Evolutionary conservation across 2,113 vertebrate species (phyloP), one percentile per base, ranked within the genome.

Genomic region (Rhynchopsitta pachyrhyncha): DNA sequence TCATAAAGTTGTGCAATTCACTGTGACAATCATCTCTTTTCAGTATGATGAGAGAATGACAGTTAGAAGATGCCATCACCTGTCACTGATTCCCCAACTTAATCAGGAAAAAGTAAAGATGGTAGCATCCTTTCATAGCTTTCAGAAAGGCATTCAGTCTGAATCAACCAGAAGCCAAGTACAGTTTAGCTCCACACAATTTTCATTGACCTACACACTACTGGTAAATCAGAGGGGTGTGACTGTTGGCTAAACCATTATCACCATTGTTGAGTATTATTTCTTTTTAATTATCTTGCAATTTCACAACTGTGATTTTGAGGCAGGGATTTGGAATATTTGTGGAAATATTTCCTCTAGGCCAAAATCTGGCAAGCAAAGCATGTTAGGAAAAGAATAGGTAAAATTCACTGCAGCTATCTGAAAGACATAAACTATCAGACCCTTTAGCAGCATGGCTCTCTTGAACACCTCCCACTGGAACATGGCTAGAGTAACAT

Each of bases 221-320:
- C 29, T 18, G 37, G 28, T 4, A 83, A 64, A 52, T n/a, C 20
- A 25, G n/a, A 29, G 6, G 6, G 2, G 2, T 52, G 7, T 69
- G 28, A 7, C 10, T 63, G 33, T 11, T 59, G 47, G 35, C 29
- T 69, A 33, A 12, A 50, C 29, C 14, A 11, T 27, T 35, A 68
- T 20, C 19, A 57, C 8, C 7, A 66, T 33, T 3, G 1, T 6
- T 0, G 57, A 0, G 25, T 20, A 6, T 42, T 41, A 41, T 69
- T 57, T 41, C 6, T 79, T 59, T 28, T 94, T 69, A 52, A 18
- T 42, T 75, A 33, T 28, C 37, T 52, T 79, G 11, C 11, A 16
- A 41, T 47, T 75, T 78, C 20, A 74, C 13, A 50, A 22, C 9
- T 57, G 15, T 50, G 17, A 52, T 53, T 82, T 71, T 52, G 18